Conservation (phyloP, 1,140 invertebrate genomes). For the Linepithema humile region DNA sequence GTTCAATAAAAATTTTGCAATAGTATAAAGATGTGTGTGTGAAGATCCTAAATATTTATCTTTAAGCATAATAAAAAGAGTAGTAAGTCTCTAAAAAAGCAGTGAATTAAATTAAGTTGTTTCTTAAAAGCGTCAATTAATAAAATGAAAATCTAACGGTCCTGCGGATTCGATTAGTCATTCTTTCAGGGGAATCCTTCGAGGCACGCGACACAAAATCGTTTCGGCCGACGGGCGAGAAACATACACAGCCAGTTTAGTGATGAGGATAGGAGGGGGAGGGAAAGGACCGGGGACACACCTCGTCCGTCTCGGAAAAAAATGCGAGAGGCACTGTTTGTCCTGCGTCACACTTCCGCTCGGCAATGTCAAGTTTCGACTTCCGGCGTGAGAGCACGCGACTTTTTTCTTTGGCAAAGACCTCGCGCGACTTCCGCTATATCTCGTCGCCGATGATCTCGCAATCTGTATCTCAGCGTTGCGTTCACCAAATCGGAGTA, state of each 20-base stretch:
- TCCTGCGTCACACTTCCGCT: slow-evolving; percentile 82
- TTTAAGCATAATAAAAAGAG: neutral
- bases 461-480: neutral
- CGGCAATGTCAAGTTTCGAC: slow-evolving; percentile 83
- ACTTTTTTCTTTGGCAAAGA: slow-evolving; percentile 59
- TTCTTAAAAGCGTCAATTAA: neutral
- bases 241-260: neutral
- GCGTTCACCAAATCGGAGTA: neutral
- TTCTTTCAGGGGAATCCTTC: slow-evolving; percentile 20
- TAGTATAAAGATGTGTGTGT: neutral
- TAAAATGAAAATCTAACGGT: neutral
- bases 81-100: neutral
- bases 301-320: slow-evolving; percentile 81
- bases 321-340: slow-evolving; percentile 77
- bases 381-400: slow-evolving; percentile 77
- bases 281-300: slow-evolving; percentile 72
- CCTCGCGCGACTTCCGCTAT: slow-evolving; percentile 53
- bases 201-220: slow-evolving; percentile 73
- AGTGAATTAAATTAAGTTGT: neutral
- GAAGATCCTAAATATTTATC: neutral
- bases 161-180: slow-evolving; percentile 21
- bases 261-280: neutral
- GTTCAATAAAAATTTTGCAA: neutral
- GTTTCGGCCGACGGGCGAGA: slow-evolving; percentile 22
- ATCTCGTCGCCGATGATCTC: slow-evolving; percentile 35